Evolutionary conservation across 2,888 invertebrate genomes (phyloP), one percentile per base, ranked within the genome.

Genomic region (Callyntrura sp.): DNA sequence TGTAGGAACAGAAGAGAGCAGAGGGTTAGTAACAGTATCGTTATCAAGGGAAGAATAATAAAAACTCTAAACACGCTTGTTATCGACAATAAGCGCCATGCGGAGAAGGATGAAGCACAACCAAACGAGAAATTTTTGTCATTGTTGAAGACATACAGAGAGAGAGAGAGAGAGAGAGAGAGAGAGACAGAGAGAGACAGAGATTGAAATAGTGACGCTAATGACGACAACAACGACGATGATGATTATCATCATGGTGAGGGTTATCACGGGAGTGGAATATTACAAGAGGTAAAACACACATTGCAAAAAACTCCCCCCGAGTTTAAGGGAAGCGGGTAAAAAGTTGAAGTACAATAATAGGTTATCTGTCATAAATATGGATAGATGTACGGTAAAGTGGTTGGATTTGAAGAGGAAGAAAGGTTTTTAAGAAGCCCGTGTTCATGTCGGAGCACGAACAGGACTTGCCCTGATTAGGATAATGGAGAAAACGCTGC

Each of bases 21-120:
- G 14, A 11, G 8, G 28, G 62, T 25, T 65, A 65, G 62, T 4
- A 35, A 35, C 43, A 0, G 2, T 70, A 70, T 70, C 68, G 43
- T 70, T n/a, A 70, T 70, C 68, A 70, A 3, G 43, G 43, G 68
- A 70, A 43, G 68, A 70, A 70, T 70, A 43, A 70, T 43, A 43
- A 17, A 25, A 11, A 43, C 68, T 35, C 43, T 68, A 70, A 70
- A 70, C 68, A 70, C 5, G 68, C 43, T 70, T 35, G 51, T 51
- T 28, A 65, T 65, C 62, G 43, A 43, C 35, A 43, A 14, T 17
- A 5, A 6, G 12, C 60, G 20, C 60, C 4, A 43, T 35, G 35
- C 35, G 6, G 68, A 70, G n/a, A 23, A 43, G 35, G n/a, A 70
- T 17, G 68, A 20, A 70, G 43, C 8, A 17, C 35, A 35, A 35